phyloP scores from a whole-genome alignment of 2,888 invertebrate species.

The Hedya salicella region DNA sequence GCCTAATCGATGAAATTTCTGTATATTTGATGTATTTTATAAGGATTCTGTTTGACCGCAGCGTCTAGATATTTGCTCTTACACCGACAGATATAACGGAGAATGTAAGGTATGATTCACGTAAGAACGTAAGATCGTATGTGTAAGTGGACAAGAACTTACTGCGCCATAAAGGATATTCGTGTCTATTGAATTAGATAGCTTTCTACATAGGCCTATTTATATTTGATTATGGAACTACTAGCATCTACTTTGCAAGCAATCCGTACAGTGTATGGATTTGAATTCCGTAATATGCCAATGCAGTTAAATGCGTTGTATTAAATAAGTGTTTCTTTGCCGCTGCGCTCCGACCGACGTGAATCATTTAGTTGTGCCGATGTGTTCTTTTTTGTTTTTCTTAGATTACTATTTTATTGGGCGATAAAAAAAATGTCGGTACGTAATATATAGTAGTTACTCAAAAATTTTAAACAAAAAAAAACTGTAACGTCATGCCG shows the following conservation, averaged over 20 bases:
- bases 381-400: background rate
- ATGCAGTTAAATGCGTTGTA: background rate
- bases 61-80: conserved; percentile 6
- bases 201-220: background rate
- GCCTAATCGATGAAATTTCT: conserved; percentile 11
- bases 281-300: background rate
- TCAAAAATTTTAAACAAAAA: too few relatives aligned
- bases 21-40: conserved; percentile 10
- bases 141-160: background rate
- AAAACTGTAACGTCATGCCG: too few relatives aligned
- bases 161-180: conserved; percentile 3
- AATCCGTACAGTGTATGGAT: too few relatives aligned
- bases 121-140: background rate
- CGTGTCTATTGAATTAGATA: background rate
- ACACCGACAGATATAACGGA: background rate
- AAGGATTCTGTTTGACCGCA: conserved; percentile 2
- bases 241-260: too few relatives aligned
- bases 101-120: conserved; percentile 14
- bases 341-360: background rate
- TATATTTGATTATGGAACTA: background rate
- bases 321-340: background rate
- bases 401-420: background rate
- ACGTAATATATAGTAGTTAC: too few relatives aligned
- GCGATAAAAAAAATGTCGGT: too few relatives aligned
- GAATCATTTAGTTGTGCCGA: background rate